Evolutionary conservation across 2,113 vertebrate genomes (phyloP), one percentile per base, ranked within the genome.

Genomic region (Mixornis gularis): DNA sequence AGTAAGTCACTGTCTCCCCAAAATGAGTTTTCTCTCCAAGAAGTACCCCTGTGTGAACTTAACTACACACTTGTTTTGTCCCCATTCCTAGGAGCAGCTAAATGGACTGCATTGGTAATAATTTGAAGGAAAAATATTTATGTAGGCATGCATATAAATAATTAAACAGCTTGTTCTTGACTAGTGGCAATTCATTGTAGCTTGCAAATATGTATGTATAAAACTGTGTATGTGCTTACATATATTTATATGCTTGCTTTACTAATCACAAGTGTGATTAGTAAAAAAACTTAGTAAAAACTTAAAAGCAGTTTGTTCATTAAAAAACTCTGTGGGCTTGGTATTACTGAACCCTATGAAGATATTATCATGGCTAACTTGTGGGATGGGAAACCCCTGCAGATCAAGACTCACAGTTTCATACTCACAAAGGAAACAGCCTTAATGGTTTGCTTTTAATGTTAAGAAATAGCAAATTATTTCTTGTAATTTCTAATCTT

Each of bases 401-500:
- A 71, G 6, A 25, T 36, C 0, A 0, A 66, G n/a, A 17, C 17
- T 70, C 24, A 85, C 29, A 52, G 21, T 46, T 76, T 14, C 17
- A 10, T 27, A 74, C 38, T 94, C 77, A 65, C 17, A 49, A 88
- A 95, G 89, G 95, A 94, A 95, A 41, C 18, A 66, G 55, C 62
- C 63, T 91, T 96, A 97, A 93, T 79, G 55, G 86, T 96, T 96
- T 86, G 92, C 82, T 94, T 96, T 96, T 88, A 94, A 44, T 79
- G 83, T 66, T 76, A 85, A 95, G 94, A 92, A 92, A 63, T 38
- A 93, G 76, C 44, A 96, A 83, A 96, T 93, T 94, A 86, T 91
- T 73, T 87, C 66, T 95, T 95, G 76, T 89, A 87, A 94, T 92
- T 95, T 96, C 97, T 97, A 96, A 95, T 97, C 88, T 97, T 95